These are phyloP conservation scores for Capricornis sumatraensis DNA, from an alignment of 2,113 vertebrate species.

Conservation along the genomic window DNA sequence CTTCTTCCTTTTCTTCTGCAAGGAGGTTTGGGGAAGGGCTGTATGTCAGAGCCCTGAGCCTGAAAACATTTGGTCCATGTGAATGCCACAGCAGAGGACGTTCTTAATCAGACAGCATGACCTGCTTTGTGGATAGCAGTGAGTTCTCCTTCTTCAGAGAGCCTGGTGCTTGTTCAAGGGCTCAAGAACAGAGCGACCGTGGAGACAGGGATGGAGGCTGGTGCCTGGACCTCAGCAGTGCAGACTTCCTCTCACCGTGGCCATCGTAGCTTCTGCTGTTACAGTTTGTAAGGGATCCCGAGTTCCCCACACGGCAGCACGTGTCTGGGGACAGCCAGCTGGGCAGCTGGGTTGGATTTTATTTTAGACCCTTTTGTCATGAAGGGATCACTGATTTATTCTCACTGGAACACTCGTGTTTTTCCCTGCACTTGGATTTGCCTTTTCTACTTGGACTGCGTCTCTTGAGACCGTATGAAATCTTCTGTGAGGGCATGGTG, in stretches of 20 bases:
- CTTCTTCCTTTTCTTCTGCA: slow-evolving; percentile 35
- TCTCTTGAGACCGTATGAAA: not conserved
- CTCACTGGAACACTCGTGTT: not conserved
- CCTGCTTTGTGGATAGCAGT: slow-evolving; percentile 13
- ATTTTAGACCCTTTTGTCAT: not conserved
- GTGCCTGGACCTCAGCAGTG: not conserved
- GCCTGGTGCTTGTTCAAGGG: slow-evolving; percentile 9
- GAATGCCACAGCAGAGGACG: not conserved
- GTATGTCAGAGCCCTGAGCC: not conserved
- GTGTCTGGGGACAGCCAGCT: not conserved
- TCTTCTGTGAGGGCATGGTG: not conserved
- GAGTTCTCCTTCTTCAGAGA: slow-evolving; percentile 17
- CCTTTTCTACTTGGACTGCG: not conserved
- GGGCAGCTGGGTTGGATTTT: not conserved
- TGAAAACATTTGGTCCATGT: slow-evolving; percentile 10
- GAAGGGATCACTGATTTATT: not conserved
- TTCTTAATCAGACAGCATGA: slow-evolving; percentile 12
- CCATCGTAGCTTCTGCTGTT: not conserved
- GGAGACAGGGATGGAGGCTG: not conserved
- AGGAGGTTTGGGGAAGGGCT: slow-evolving; percentile 18
- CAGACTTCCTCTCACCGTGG: not conserved
- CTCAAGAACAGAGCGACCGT: not conserved
- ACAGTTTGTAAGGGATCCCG: not conserved
- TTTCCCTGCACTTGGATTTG: not conserved
- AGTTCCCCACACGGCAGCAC: not conserved